A percentile compares a stretch with the other conserved stretches of the same genome.
phyloP scores from a whole-genome alignment of 1,140 invertebrate genomes.

The Zaprionus taronus region DNA sequence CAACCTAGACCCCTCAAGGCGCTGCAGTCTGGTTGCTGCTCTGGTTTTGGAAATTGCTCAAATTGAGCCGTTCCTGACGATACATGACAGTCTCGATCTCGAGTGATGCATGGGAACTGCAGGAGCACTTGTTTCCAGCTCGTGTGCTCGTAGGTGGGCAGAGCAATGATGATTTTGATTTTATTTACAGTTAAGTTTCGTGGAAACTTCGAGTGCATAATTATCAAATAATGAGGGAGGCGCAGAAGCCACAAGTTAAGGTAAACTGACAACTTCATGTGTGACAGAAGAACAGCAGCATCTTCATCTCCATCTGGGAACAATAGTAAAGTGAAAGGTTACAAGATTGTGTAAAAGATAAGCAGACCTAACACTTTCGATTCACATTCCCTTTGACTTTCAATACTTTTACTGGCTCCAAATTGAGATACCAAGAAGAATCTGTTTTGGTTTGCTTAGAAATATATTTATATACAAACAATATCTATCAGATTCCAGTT shows the following conservation, averaged over 20 bases:
- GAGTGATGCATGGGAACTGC: slow-evolving; percentile 40
- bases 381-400: background rate
- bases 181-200: slow-evolving; percentile 18
- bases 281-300: slow-evolving; percentile 35
- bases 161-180: background rate
- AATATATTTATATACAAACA: background rate
- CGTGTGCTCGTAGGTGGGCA: slow-evolving; percentile 52
- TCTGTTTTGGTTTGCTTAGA: background rate
- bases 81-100: slow-evolving; percentile 50
- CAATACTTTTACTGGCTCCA: background rate
- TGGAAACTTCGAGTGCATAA: slow-evolving; percentile 45
- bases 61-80: slow-evolving; percentile 58
- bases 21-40: slow-evolving; percentile 15
- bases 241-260: slow-evolving; percentile 24
- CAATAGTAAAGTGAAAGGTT: slow-evolving; percentile 61
- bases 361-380: background rate
- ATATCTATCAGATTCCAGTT: background rate
- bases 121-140: slow-evolving; percentile 39
- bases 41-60: slow-evolving; percentile 65
- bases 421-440: too few relatives aligned
- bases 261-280: slow-evolving; percentile 54
- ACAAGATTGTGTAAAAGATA: background rate
- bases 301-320: slow-evolving; percentile 19
- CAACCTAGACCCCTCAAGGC: background rate
- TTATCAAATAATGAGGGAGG: slow-evolving; percentile 39